A percentile compares a stretch with the other conserved stretches of the same genome.
Conservation (phyloP, 2,888 invertebrate genomes). For the Didymodactylos carnosus region DNA sequence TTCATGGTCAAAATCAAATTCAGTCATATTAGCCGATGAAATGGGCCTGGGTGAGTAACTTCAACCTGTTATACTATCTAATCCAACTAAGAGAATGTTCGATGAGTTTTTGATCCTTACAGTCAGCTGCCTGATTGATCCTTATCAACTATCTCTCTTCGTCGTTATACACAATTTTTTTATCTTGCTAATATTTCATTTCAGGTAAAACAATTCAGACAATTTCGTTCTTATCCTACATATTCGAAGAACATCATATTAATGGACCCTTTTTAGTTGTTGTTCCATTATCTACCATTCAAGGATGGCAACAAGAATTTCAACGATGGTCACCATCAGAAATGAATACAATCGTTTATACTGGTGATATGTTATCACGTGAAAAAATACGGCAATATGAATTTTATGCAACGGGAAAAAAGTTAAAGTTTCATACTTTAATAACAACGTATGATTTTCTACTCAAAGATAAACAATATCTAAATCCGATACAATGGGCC, state of each 20-base stretch:
- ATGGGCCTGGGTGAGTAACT: constrained; percentile 93
- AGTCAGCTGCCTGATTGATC: no score
- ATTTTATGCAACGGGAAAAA: constrained; percentile 75
- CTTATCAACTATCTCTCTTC: no score
- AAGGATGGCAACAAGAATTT: constrained; percentile 97
- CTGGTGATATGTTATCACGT: constrained; percentile 78
- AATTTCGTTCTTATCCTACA: constrained; percentile 75
- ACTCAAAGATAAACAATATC: constrained; percentile 67
- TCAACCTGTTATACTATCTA: background rate
- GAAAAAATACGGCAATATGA: constrained; percentile 86
- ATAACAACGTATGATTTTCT: constrained; percentile 91
- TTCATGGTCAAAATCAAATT: constrained; percentile 68
- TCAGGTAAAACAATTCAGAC: constrained; percentile 77
- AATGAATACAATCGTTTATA: constrained; percentile 82
- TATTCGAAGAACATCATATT: constrained; percentile 70
- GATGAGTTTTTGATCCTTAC: no score
- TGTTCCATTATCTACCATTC: constrained; percentile 90
- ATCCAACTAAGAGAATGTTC: no score
- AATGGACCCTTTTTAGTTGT: constrained; percentile 90
- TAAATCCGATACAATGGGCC: constrained; percentile 80
- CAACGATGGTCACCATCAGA: constrained; percentile 86
- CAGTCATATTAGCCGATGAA: constrained; percentile 95
- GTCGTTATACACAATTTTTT: no score
- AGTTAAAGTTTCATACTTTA: constrained; percentile 83
- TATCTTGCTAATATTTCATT: background rate